These are phyloP conservation scores for Sapayoa aenigma DNA, from an alignment of 2,113 vertebrate species.

Conservation along the genomic window DNA sequence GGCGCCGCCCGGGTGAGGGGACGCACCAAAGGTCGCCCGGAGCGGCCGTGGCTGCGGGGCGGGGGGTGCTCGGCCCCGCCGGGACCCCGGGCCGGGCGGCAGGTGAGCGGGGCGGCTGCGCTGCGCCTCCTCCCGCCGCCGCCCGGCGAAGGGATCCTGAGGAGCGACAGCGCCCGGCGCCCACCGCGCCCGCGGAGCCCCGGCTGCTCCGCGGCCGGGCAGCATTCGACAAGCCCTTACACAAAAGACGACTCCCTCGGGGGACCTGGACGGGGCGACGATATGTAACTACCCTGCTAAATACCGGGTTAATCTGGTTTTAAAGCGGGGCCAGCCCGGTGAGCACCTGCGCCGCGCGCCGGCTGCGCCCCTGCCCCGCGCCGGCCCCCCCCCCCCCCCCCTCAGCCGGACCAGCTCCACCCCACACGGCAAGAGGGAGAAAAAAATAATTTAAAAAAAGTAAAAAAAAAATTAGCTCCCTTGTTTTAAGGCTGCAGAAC, in stretches of 20 bases:
- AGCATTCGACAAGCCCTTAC: background rate
- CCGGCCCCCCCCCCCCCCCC: background rate
- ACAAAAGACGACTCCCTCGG: background rate
- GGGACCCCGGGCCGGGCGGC: background rate
- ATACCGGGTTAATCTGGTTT: conserved; percentile 12
- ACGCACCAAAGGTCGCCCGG: background rate
- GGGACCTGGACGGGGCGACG: background rate
- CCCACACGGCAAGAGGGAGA: background rate
- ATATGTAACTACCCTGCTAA: conserved; percentile 49
- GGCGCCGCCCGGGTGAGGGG: background rate
- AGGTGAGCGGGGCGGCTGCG: background rate
- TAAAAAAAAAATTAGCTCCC: too few relatives aligned
- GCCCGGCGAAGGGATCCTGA: background rate
- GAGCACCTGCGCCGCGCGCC: background rate
- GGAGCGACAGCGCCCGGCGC: background rate
- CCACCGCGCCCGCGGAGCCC: background rate
- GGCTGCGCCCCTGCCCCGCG: background rate
- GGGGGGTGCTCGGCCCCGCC: background rate
- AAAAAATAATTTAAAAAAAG: accelerated
- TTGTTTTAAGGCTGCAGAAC: background rate
- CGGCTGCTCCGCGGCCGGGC: background rate
- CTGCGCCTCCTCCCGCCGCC: background rate
- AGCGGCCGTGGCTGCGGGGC: background rate
- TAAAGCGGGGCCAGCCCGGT: background rate
- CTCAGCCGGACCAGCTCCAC: background rate